Percentiles rank a stretch among this genome's conserved stretches.
Evolutionary conservation across 2,113 vertebrate species (phyloP).

Genomic region (Phasianus colchicus): DNA sequence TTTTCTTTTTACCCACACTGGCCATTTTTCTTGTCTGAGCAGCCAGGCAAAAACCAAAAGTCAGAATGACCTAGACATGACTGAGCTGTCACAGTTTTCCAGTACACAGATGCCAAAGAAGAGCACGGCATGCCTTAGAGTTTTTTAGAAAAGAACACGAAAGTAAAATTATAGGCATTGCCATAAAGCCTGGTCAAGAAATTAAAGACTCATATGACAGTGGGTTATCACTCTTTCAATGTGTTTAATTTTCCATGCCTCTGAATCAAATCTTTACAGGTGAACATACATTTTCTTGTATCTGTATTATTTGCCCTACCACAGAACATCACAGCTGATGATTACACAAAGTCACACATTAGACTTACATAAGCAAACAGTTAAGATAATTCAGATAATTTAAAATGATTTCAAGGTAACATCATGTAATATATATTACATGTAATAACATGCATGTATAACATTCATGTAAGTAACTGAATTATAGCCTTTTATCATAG

Average conservation of each 20-base stretch:
- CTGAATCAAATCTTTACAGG: neutral
- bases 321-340: neutral
- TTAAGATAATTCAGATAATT: neutral
- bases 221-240: neutral
- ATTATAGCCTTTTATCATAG: neutral
- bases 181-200: neutral
- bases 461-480: neutral
- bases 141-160: neutral
- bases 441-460: too few relatives aligned
- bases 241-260: neutral
- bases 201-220: neutral
- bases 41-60: neutral
- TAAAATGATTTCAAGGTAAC: neutral
- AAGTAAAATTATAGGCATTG: neutral
- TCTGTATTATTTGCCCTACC: neutral
- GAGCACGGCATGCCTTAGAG: rapidly evolving
- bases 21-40: neutral
- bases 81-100: neutral
- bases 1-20: neutral
- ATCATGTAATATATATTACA: too few relatives aligned
- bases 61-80: neutral
- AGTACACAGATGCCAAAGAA: neutral
- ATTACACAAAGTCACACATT: neutral
- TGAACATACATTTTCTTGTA: neutral
- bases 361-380: neutral